These are phyloP conservation scores for Drosophila neotestacea DNA, from an alignment of 2,888 invertebrate species.

Conservation along the genomic window DNA sequence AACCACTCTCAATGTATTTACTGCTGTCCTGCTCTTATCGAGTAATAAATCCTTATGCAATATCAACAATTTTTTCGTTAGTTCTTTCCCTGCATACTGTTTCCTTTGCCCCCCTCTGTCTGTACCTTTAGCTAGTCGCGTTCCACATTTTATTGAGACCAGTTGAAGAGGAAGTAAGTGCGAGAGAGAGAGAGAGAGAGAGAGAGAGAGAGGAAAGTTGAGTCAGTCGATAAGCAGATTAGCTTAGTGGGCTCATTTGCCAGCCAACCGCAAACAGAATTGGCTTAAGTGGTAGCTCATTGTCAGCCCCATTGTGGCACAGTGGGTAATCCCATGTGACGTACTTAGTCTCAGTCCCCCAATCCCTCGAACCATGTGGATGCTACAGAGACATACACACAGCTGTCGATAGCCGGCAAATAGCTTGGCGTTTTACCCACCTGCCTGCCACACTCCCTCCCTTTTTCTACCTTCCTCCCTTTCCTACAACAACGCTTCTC, in stretches of 20 bases:
- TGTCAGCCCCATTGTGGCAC: conserved; percentile 46
- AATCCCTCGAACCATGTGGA: background rate
- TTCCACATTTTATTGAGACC: conserved; percentile 35
- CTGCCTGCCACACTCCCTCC: conserved; percentile 11
- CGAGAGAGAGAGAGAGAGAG: background rate
- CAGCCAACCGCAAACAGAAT: conserved; percentile 61
- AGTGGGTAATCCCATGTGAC: conserved; percentile 58
- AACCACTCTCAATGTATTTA: background rate
- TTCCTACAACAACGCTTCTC: background rate
- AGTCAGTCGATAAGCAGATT: conserved; percentile 62
- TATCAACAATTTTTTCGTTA: conserved; percentile 16
- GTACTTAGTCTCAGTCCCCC: conserved; percentile 34
- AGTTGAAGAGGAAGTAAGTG: background rate
- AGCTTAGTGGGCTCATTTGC: conserved; percentile 56
- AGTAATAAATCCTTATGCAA: conserved; percentile 52
- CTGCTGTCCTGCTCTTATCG: background rate
- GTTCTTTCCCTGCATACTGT: background rate
- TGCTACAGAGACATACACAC: background rate
- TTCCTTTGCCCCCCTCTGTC: background rate
- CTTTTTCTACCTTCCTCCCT: background rate
- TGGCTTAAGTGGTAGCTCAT: conserved; percentile 61
- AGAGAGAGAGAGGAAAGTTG: background rate
- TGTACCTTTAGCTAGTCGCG: conserved; percentile 20
- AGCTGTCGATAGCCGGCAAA: conserved; percentile 56
- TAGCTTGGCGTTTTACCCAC: conserved; percentile 17